Conservation (phyloP, 2,888 invertebrate genomes). For the Nymphalis polychloros region DNA sequence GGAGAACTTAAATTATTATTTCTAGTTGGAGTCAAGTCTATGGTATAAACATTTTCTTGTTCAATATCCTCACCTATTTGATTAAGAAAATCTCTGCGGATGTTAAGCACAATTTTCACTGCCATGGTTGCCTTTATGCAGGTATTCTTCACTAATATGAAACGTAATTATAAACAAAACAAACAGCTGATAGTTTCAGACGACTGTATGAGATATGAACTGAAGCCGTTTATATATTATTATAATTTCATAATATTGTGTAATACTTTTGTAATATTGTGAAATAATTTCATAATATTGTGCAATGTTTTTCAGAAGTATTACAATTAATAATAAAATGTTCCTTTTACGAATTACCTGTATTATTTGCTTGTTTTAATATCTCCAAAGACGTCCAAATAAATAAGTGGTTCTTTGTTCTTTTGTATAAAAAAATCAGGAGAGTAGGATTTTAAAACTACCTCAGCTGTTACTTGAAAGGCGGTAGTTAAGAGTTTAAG, state of each 20-base stretch:
- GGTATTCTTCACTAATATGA: not conserved
- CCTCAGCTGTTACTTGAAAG: no score
- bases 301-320: no score
- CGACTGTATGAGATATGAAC: not conserved
- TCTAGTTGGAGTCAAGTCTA: slow-evolving; percentile 9
- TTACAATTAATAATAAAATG: no score
- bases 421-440: no score
- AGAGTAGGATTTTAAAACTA: no score
- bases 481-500: no score
- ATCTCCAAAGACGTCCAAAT: no score
- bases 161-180: not conserved
- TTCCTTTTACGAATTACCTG: no score
- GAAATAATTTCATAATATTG: no score
- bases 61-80: slow-evolving; percentile 24
- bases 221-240: slow-evolving; percentile 1
- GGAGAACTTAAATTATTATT: not conserved
- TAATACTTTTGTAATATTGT: slow-evolving; percentile 14
- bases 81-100: slow-evolving; percentile 4
- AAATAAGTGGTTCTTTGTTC: no score
- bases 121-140: slow-evolving; percentile 9
- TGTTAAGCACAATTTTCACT: slow-evolving; percentile 20
- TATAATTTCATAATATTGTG: slow-evolving; percentile 29
- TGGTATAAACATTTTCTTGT: slow-evolving; percentile 15
- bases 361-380: no score
- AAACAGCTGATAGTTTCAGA: not conserved